Evolutionary conservation across 37 sponge, comb jelly and placozoan species (phyloP), one percentile per base, ranked within the genome.

Genomic region (Corticium candelabrum): DNA sequence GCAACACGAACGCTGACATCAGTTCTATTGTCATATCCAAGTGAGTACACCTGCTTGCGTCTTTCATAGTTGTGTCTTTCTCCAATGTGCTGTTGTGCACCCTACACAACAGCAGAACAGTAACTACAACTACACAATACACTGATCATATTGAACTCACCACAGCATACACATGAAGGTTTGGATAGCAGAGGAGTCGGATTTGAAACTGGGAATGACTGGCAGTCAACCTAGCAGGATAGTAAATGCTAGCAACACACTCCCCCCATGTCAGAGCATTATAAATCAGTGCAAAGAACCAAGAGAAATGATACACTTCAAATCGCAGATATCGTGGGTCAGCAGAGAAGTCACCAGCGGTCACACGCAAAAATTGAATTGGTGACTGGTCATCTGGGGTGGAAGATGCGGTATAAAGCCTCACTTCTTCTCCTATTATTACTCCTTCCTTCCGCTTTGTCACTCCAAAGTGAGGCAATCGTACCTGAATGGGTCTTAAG

Each of bases 171-270:
- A 27, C 21, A 50, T 11, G 62, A 11, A 50, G 21, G 21, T 50
- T 50, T 11, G 62, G 62, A 50, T 50, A 21, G 21, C 11, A 27
- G 21, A 50, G 62, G 21, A 50, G 62, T 21, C 21, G 62, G 62
- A 50, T 50, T 50, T 50, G 62, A 50, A 50, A 50, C 62, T 50
- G n/a, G n/a, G n/a, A n/a, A n/a, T n/a, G n/a, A n/a, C n/a, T n/a
- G n/a, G n/a, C n/a, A n/a, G n/a, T n/a, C n/a, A n/a, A n/a, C n/a
- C n/a, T n/a, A n/a, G 62, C 15, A 11, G 62, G 62, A 11, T 11
- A 50, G 21, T 50, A 50, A 21, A 50, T 21, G 62, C 62, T 50
- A 11, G 62, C 62, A 11, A 50, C 62, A 21, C 62, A 50, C 62
- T 50, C 62, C 15, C 62, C 62, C 62, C 62, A 50, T 21, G 62